phyloP scores from a whole-genome alignment of 1,140 invertebrate genomes.

The Trialeurodes vaporariorum region DNA sequence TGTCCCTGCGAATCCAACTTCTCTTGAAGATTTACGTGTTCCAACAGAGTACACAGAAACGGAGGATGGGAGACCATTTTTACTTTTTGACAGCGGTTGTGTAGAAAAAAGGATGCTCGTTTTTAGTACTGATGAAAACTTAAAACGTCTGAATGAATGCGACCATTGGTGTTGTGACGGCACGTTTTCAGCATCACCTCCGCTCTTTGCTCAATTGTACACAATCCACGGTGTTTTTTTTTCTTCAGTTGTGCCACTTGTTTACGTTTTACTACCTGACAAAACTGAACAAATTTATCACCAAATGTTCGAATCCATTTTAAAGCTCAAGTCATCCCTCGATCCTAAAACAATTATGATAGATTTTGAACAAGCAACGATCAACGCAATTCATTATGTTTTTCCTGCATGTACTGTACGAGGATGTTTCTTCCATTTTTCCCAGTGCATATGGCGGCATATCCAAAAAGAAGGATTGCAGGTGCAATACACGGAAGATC shows the following conservation, averaged over 20 bases:
- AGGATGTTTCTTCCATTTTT: constrained; percentile 19
- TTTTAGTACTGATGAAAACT: constrained; percentile 5
- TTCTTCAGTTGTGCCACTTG: constrained; percentile 8
- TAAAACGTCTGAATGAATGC: background rate
- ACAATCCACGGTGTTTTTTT: constrained; percentile 14
- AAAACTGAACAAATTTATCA: constrained; percentile 9
- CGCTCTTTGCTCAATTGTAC: constrained; percentile 18
- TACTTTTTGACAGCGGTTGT: background rate
- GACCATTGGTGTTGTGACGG: constrained; percentile 17
- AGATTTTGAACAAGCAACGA: constrained; percentile 13
- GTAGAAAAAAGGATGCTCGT: constrained; percentile 2
- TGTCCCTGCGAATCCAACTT: background rate
- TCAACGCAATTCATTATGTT: constrained; percentile 7
- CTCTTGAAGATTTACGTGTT: background rate
- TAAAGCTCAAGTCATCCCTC: background rate
- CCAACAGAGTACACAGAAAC: constrained; percentile 6
- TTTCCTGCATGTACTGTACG: constrained; percentile 12
- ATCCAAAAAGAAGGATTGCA: constrained; percentile 15
- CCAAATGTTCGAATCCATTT: constrained; percentile 10
- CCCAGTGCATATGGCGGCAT: constrained; percentile 16
- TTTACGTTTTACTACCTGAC: constrained; percentile 13
- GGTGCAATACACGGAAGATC: constrained; percentile 10
- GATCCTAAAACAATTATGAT: background rate
- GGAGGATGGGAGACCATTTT: background rate
- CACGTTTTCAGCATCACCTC: constrained; percentile 15